Evolutionary conservation across 2,888 invertebrate genomes (phyloP), one percentile per base, ranked within the genome.

Genomic region (Thymelicus sylvestris): DNA sequence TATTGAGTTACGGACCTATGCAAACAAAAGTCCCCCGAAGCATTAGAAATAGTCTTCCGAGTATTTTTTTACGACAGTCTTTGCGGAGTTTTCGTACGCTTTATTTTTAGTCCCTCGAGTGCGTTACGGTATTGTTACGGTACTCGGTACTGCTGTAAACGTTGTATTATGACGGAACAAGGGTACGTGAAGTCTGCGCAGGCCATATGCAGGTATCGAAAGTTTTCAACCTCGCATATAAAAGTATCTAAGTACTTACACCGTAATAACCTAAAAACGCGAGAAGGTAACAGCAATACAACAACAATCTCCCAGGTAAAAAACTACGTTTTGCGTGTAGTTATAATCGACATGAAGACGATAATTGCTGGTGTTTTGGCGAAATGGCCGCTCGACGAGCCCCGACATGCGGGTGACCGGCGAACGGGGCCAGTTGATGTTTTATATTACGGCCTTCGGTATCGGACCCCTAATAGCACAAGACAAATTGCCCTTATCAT

Each of bases 401-500:
- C 61, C 44, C 65, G 12, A 8, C 13, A 3, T 19, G 19, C 52
- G 19, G 66, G 61, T 70, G 70, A 60, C 65, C 50, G 62, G 66
- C 66, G 66, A 66, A 50, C 38, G 55, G 39, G 65, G 60, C 13
- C 61, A 66, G 66, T 66, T 66, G 65, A 71, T 66, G 61, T 71
- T 71, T 66, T 66, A 71, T 44, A 52, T 66, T 71, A 66, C 60
- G 62, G 62, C 62, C 61, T 66, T 66, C 62, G 62, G 47, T 63
- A 63, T 66, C 62, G 61, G 65, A 62, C 71, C 61, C 66, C 73
- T 73, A 72, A 74, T 74, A 72, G 75, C 74, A 69, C 71, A 67
- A 74, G 76, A 75, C 78, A 77, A 77, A 77, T 76, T 76, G 74
- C 76, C 73, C 75, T 76, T 75, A 77, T 78, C 78, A 75, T 73